Evolutionary conservation across 2,113 vertebrate genomes (phyloP).

Genomic region (Perccottus glenii): DNA sequence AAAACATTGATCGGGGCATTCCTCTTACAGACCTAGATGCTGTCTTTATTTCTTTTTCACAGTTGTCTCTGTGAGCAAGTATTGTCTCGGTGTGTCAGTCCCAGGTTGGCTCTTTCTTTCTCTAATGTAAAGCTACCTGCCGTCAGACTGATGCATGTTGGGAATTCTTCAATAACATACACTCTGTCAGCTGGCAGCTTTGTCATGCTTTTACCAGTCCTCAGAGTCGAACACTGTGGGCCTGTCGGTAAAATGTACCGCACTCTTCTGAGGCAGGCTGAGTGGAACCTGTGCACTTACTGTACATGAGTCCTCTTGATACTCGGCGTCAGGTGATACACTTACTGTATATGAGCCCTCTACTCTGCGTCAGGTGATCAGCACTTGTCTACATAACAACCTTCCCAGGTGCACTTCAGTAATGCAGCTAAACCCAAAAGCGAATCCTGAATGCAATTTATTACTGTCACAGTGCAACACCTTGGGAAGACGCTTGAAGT

Average conservation of each 20-base stretch:
- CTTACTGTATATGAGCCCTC: conserved; percentile 23
- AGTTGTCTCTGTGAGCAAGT: not conserved
- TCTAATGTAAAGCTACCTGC: conserved; percentile 17
- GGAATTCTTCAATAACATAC: conserved; percentile 1
- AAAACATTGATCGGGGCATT: not conserved
- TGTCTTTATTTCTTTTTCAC: not conserved
- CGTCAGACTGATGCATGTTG: conserved; percentile 10
- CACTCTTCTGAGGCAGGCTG: conserved; percentile 7
- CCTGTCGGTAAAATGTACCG: conserved; percentile 16
- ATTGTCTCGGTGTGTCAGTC: conserved; percentile 13
- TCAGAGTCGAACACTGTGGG: conserved; percentile 34
- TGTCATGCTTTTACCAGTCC: conserved; percentile 45
- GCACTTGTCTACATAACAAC: conserved; percentile 44
- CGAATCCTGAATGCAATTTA: conserved; percentile 61
- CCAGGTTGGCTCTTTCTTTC: conserved; percentile 4
- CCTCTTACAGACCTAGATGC: not conserved
- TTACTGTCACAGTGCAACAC: conserved; percentile 61
- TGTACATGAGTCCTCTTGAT: not conserved
- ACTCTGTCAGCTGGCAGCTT: conserved; percentile 23
- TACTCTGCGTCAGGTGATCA: conserved; percentile 57
- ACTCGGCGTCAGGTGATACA: not conserved
- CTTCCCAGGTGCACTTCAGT: conserved; percentile 61
- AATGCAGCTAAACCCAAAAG: conserved; percentile 51
- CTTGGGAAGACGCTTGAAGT: conserved; percentile 52
- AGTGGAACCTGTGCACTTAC: not conserved